Conservation (phyloP, 2,113 vertebrate genomes). For the Perca fluviatilis region DNA sequence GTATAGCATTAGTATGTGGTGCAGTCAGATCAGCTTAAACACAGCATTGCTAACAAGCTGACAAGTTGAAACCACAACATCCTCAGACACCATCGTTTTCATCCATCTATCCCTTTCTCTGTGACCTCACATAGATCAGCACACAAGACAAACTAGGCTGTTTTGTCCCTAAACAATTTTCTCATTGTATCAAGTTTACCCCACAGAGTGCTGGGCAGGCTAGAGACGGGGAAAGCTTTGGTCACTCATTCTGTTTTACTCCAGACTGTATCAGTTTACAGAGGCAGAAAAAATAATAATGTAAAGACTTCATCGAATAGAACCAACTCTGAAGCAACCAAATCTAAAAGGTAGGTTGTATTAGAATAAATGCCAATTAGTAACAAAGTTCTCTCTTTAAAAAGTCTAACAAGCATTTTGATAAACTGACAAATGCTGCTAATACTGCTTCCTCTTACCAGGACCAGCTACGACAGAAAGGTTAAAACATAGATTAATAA, state of each 20-base stretch:
- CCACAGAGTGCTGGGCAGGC: slow-evolving; percentile 50
- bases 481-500: background rate
- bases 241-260: slow-evolving; percentile 15
- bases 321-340: background rate
- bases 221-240: slow-evolving; percentile 35
- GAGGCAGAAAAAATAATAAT: background rate
- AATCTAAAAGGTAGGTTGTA: background rate
- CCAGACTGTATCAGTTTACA: slow-evolving; percentile 16
- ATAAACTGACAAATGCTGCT: background rate
- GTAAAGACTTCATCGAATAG: background rate
- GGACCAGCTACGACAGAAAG: background rate
- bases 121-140: slow-evolving; percentile 69
- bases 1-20: background rate
- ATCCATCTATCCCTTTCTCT: slow-evolving; percentile 12
- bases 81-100: slow-evolving; percentile 5
- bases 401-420: background rate
- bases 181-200: slow-evolving; percentile 75
- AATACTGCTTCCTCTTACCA: background rate
- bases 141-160: slow-evolving; percentile 65
- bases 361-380: background rate
- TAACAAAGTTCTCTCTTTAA: background rate
- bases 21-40: background rate
- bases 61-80: slow-evolving; percentile 5
- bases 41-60: background rate
- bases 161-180: slow-evolving; percentile 77